These are phyloP conservation scores for Ecliptopera silaceata DNA, from an alignment of 2,888 invertebrate species.

Conservation along the genomic window DNA sequence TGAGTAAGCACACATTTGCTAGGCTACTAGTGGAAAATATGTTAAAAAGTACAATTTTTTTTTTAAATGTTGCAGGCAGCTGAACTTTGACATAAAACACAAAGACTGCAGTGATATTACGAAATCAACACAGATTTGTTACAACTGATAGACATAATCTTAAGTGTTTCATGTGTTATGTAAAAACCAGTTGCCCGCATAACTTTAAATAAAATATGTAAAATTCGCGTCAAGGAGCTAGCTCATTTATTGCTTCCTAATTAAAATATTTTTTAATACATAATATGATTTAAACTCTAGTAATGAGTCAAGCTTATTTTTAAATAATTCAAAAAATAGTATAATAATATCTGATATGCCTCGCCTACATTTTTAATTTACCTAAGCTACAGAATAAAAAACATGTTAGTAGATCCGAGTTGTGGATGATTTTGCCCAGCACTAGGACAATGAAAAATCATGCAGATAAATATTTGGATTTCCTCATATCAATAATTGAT, in stretches of 20 bases:
- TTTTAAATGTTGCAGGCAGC: too few species aligned
- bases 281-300: not conserved
- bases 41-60: too few species aligned
- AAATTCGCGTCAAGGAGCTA: not conserved
- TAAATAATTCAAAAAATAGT: too few species aligned
- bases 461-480: too few species aligned
- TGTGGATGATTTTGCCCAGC: too few species aligned
- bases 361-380: too few species aligned
- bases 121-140: constrained; percentile 3
- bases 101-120: constrained; percentile 5
- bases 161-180: constrained; percentile 4
- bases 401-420: too few species aligned
- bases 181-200: constrained; percentile 7
- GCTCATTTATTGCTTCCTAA: constrained; percentile 1
- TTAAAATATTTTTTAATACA: not conserved
- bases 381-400: too few species aligned
- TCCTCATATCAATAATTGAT: too few species aligned
- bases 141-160: not conserved
- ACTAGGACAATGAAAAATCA: too few species aligned
- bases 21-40: constrained; percentile 7
- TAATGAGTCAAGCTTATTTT: not conserved
- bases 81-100: constrained; percentile 42
- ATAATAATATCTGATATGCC: too few species aligned
- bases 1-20: constrained; percentile 29
- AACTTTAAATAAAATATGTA: constrained; percentile 6